A percentile compares a stretch with the other conserved stretches of the same genome.
phyloP scores from a whole-genome alignment of 2,888 invertebrate genomes.

The Drosophila antonietae region DNA sequence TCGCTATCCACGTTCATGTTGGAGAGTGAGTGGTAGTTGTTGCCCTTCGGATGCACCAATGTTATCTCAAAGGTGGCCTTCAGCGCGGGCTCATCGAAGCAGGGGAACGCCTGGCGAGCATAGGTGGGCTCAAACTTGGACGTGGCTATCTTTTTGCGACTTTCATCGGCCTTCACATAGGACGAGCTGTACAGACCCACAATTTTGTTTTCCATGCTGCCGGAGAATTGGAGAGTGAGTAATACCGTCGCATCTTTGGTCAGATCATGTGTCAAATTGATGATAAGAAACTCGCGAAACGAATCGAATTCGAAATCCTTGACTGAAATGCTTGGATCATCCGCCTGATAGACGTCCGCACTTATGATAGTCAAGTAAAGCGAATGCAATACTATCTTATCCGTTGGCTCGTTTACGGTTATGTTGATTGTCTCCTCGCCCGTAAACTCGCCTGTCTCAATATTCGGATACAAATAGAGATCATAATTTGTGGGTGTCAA shows the following conservation, averaged over 20 bases:
- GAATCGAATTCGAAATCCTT: slow-evolving; percentile 57
- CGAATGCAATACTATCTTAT: slow-evolving; percentile 87
- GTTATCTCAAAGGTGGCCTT: slow-evolving; percentile 94
- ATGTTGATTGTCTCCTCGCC: slow-evolving; percentile 87
- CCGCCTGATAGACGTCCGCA: slow-evolving; percentile 58
- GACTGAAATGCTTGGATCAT: slow-evolving; percentile 60
- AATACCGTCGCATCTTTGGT: slow-evolving; percentile 23
- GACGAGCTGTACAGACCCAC: slow-evolving; percentile 91
- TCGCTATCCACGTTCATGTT: slow-evolving; percentile 90
- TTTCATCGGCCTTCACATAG: slow-evolving; percentile 85
- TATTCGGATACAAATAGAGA: slow-evolving; percentile 88
- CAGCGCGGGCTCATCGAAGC: slow-evolving; percentile 96
- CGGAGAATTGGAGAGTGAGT: slow-evolving; percentile 85
- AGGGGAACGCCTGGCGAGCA: slow-evolving; percentile 96
- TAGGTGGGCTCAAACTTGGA: slow-evolving; percentile 98
- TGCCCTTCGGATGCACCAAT: slow-evolving; percentile 89
- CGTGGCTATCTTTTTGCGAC: slow-evolving; percentile 89
- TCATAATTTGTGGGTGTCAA: slow-evolving; percentile 89
- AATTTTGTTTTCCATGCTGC: slow-evolving; percentile 88
- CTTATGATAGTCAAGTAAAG: slow-evolving; percentile 86
- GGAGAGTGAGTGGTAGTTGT: slow-evolving; percentile 90
- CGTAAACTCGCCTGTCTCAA: slow-evolving; percentile 86
- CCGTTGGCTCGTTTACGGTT: slow-evolving; percentile 84
- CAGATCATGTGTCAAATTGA: slow-evolving; percentile 71
- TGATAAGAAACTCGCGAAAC: slow-evolving; percentile 77